Conservation (phyloP, 2,888 invertebrate genomes). For the Ornithoptera priamus region DNA sequence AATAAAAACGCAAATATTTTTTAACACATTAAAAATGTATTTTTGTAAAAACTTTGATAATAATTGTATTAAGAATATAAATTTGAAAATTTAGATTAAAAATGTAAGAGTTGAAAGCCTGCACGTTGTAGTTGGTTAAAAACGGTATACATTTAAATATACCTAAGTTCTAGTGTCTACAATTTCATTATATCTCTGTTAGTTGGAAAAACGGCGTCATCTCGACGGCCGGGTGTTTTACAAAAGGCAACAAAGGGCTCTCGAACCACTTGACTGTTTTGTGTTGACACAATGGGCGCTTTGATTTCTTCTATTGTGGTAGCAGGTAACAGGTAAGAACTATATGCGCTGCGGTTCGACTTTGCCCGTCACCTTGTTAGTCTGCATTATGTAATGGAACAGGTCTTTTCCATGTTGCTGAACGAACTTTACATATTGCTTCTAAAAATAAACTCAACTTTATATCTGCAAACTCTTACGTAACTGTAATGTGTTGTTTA, state of each 20-base stretch:
- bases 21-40: too few relatives aligned
- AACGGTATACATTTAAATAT: slow-evolving; percentile 10
- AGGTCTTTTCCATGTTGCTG: slow-evolving; percentile 55
- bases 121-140: too few relatives aligned
- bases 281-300: slow-evolving; percentile 54
- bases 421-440: not conserved
- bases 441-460: not conserved
- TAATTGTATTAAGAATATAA: too few relatives aligned
- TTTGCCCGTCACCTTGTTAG: slow-evolving; percentile 31
- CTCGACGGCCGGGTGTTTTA: slow-evolving; percentile 30
- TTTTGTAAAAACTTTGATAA: too few relatives aligned
- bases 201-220: slow-evolving; percentile 32
- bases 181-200: slow-evolving; percentile 29
- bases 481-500: too few relatives aligned
- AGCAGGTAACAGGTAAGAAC: slow-evolving; percentile 47
- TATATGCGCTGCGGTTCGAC: slow-evolving; percentile 27
- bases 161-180: slow-evolving; percentile 22
- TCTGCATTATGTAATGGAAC: slow-evolving; percentile 31
- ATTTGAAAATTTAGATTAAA: too few relatives aligned
- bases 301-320: slow-evolving; percentile 61
- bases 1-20: too few relatives aligned
- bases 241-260: slow-evolving; percentile 44
- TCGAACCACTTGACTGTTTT: slow-evolving; percentile 63
- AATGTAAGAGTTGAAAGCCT: too few relatives aligned
- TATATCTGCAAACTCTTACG: too few relatives aligned